These are phyloP conservation scores for Brachionus rubens DNA, from an alignment of 1,140 invertebrate genomes.

Conservation along the genomic window DNA sequence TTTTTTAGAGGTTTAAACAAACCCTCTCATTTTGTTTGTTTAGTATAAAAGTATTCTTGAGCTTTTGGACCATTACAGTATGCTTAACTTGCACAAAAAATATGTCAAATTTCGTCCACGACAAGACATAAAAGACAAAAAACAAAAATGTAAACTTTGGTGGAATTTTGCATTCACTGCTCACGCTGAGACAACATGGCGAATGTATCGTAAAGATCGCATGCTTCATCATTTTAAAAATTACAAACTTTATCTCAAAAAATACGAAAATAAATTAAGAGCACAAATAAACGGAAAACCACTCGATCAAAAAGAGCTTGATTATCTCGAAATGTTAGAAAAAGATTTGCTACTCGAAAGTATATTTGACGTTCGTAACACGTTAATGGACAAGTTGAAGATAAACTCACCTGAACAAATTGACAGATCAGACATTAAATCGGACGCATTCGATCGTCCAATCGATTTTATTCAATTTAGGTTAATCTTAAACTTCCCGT, in stretches of 20 bases:
- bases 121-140: constrained; percentile 58
- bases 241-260: constrained; percentile 29
- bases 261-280: constrained; percentile 25
- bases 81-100: constrained; percentile 69
- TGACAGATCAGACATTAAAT: neutral
- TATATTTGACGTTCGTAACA: constrained; percentile 35
- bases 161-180: constrained; percentile 75
- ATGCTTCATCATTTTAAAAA: constrained; percentile 67
- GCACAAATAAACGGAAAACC: neutral
- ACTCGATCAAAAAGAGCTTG: constrained; percentile 9
- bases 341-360: constrained; percentile 17
- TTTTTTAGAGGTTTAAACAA: neutral
- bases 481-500: neutral
- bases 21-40: constrained; percentile 47
- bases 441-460: constrained; percentile 15
- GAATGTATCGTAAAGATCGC: constrained; percentile 71
- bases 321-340: constrained; percentile 4
- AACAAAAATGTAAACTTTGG: constrained; percentile 63
- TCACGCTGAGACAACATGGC: constrained; percentile 70
- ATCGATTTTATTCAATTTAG: constrained; percentile 31
- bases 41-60: constrained; percentile 69
- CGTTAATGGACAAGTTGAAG: constrained; percentile 12
- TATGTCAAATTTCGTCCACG: constrained; percentile 63
- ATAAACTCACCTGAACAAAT: neutral
- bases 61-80: constrained; percentile 67